Conservation (phyloP, 2,113 vertebrate genomes). For the western clawed frog (Xenopus tropicalis) region DNA sequence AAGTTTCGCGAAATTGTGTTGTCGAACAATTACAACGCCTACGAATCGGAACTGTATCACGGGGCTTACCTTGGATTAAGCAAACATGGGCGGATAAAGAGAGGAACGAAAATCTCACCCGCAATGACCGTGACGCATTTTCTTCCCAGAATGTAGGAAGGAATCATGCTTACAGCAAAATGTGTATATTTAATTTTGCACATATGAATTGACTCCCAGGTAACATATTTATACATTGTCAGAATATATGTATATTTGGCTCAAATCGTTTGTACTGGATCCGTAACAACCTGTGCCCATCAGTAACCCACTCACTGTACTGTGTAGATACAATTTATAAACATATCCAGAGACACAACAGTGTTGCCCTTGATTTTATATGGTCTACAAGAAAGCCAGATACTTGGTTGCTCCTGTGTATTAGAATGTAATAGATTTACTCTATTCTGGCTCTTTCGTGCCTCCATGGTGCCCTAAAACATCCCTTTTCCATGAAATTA, state of each 20-base stretch:
- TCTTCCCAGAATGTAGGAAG: slow-evolving; percentile 83
- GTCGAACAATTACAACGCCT: slow-evolving; percentile 94
- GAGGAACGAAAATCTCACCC: slow-evolving; percentile 84
- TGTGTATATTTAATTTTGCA: slow-evolving; percentile 72
- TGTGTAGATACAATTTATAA: slow-evolving; percentile 47
- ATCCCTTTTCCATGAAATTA: no score
- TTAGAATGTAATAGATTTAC: no score
- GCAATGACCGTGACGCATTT: slow-evolving; percentile 95
- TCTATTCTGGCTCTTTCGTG: no score
- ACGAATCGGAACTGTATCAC: slow-evolving; percentile 77
- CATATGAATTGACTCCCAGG: slow-evolving; percentile 74
- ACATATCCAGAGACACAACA: no score
- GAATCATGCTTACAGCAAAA: slow-evolving; percentile 25
- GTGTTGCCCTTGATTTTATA: no score
- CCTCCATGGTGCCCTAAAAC: no score
- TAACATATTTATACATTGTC: slow-evolving; percentile 77
- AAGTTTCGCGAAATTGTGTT: slow-evolving; percentile 90
- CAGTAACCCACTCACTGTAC: slow-evolving; percentile 70
- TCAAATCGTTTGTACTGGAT: slow-evolving; percentile 70
- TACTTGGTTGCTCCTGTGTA: no score
- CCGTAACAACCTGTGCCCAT: slow-evolving; percentile 56
- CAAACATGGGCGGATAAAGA: slow-evolving; percentile 85
- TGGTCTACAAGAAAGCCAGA: no score
- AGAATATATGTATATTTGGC: slow-evolving; percentile 77
- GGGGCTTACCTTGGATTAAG: slow-evolving; percentile 88